Evolutionary conservation across 2,797 vertebrate species (phyloP).

Genomic region (Acanthiza pusilla): DNA sequence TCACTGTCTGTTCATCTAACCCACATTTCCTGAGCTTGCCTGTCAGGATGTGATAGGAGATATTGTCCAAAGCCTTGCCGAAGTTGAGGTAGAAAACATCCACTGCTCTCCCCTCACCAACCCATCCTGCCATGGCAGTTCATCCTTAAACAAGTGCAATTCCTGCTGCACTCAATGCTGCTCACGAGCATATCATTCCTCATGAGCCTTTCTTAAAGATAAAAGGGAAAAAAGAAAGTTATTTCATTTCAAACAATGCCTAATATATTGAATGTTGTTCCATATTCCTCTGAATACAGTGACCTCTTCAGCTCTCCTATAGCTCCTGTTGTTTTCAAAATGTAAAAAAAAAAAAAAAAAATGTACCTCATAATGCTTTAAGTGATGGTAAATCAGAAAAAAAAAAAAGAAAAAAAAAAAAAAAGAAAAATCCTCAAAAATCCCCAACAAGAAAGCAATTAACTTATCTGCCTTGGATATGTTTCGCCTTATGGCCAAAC

Average conservation of each 20-base stretch:
- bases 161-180: neutral
- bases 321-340: neutral
- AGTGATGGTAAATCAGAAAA: neutral
- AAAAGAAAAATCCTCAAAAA: neutral
- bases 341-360: neutral
- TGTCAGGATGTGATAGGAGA: neutral
- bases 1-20: neutral
- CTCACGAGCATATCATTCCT: neutral
- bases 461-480: neutral
- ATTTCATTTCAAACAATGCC: neutral
- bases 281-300: neutral
- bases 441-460: fast-evolving
- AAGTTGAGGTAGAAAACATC: neutral
- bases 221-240: neutral
- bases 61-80: neutral
- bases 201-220: neutral
- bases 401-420: neutral
- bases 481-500: neutral
- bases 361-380: neutral
- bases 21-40: neutral
- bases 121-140: neutral
- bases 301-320: neutral
- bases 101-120: neutral
- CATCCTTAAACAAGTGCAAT: neutral
- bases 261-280: neutral